Base-by-base conservation (phyloP, 1,140 invertebrate genomes). In the Ceratina japonica region DNA sequence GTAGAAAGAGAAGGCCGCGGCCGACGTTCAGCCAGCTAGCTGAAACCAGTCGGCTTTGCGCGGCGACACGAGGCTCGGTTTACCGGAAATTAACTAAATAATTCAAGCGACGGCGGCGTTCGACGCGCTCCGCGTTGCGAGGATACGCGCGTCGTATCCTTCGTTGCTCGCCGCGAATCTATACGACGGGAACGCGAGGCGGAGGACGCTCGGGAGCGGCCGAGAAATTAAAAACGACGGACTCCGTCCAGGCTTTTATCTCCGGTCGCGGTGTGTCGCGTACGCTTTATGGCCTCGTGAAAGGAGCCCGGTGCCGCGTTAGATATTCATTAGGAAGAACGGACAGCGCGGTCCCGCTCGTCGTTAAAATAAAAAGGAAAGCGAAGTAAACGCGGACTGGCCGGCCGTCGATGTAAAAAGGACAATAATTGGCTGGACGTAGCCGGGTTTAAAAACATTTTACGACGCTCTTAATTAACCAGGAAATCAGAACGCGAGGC, bases 11-110 rank as follows among this genome's bases (percentile, higher is more conserved):
- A 56, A 61, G 62, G 73, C 63, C 59, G 27, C 58, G 20, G 49
- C 51, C 70, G 22, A n/a, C 18, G 8, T 27, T 51, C 52, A 27
- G 16, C 27, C 44, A 56, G 22, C 49, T 54, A 51, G 64, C 63
- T 72, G 54, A 56, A 59, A 59, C 22, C 58, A 62, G 70, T 12
- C 24, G 18, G 44, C 58, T 82, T 82, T 61, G 52, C 59, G 20
- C 74, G 79, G 61, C 80, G 66, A 81, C 66, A 70, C 61, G 76
- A 82, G 80, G 89, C 86, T 89, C 86, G 88, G 88, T 91, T 91
- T 90, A 87, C 85, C 90, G 88, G 90, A 91, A 91, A 92, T 92
- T 91, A 91, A 89, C 89, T 90, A 87, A 91, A 92, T 91, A 89
- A 92, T 92, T 91, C 85, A 91, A 51, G 37, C 58, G 10, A 22